These are phyloP conservation scores for Papilio machaon DNA, from an alignment of 1,140 invertebrate genomes.

Conservation along the genomic window DNA sequence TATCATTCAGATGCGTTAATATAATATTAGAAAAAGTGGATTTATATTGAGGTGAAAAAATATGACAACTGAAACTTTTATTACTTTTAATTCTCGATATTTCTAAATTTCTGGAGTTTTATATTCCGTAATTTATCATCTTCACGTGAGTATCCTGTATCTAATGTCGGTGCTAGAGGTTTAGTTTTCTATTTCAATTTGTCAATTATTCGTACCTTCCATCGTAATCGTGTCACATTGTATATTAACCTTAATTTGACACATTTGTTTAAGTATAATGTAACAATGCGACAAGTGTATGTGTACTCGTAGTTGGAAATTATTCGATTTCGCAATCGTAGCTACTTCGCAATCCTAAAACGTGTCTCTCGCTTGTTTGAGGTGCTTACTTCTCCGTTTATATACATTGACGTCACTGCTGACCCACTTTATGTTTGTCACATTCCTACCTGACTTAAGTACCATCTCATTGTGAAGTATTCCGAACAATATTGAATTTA, in stretches of 20 bases:
- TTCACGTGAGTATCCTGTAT: too few species aligned
- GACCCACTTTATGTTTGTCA: constrained; percentile 40
- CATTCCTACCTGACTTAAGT: constrained; percentile 32
- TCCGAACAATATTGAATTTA: neutral
- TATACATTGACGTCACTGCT: constrained; percentile 43
- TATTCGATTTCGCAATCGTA: constrained; percentile 25
- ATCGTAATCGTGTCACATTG: too few species aligned
- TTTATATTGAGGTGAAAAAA: too few species aligned
- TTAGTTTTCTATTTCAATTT: too few species aligned
- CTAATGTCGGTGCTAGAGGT: too few species aligned
- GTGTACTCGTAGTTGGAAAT: constrained; percentile 8
- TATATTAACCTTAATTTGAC: neutral
- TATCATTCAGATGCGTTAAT: neutral
- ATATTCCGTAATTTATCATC: too few species aligned
- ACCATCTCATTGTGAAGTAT: neutral
- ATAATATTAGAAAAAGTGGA: neutral
- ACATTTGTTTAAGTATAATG: neutral
- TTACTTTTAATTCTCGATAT: too few species aligned
- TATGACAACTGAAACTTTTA: too few species aligned
- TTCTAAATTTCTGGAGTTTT: too few species aligned
- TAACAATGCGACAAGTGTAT: neutral
- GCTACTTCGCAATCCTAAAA: constrained; percentile 38
- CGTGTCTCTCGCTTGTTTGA: constrained; percentile 12
- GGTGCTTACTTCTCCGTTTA: constrained; percentile 20
- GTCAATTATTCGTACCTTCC: too few species aligned